Base-by-base conservation (phyloP, 2,888 invertebrate genomes). In the Augochlorella aurata region DNA sequence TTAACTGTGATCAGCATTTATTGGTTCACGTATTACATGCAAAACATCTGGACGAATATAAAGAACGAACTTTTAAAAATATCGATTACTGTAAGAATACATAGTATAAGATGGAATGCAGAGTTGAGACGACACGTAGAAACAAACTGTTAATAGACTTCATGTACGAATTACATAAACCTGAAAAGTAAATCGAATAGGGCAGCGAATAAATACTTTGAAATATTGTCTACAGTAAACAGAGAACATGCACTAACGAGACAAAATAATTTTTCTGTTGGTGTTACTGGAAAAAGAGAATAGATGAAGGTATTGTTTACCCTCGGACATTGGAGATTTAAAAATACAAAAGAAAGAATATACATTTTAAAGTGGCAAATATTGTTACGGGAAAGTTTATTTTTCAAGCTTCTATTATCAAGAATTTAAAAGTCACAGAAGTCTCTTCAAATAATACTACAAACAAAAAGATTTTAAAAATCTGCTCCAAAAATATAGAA, bases 11-110 rank as follows among this genome's bases (percentile, higher is more conserved):
- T 84, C 84, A 86, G 74, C 78, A 74, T 82, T 63, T 78, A 85
- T n/a, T 10, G 77, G 83, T 75, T 79, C 80, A 73, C 77, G 50
- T 67, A 16, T 85, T 87, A 83, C 87, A 88, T 87, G 88, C 88
- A 87, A 86, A 29, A 85, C 70, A 82, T 82, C 77, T 77, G 38
- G 61, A 79, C 47, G 71, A 77, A 73, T 38, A 82, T 76, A 79
- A 74, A 81, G 54, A n/a, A 81, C 38, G 79, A 82, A 81, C 58
- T 74, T 58, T 77, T 71, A 47, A 74, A 68, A 72, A 79, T 81
- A 78, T 75, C 50, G 9, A 67, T 81, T 84, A 81, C 54, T 79
- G 67, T 70, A 66, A 77, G 5, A 63, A 69, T 87, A 81, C 85
- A 81, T 45, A 73, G 66, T 77, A 75, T 73, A 66, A 76, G 73